A percentile compares a stretch with the other conserved stretches of the same genome.
Evolutionary conservation across 2,113 vertebrate species (phyloP).

Genomic region (Fulica atra): DNA sequence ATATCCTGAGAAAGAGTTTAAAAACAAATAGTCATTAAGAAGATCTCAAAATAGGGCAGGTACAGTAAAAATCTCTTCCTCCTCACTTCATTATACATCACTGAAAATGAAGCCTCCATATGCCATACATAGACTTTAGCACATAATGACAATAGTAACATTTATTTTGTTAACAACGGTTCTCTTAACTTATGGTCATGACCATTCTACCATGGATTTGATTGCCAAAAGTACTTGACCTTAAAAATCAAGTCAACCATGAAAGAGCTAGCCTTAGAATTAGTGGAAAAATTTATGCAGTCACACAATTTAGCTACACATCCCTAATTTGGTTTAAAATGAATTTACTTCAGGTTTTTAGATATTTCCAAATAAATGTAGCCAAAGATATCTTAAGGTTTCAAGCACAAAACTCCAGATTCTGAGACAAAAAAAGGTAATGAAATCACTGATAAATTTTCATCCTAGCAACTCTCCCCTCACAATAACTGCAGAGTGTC

Average conservation of each 20-base stretch:
- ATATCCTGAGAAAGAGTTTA: slow-evolving; percentile 49
- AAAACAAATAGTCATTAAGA: slow-evolving; percentile 40
- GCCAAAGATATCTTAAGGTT: background rate
- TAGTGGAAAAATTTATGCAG: background rate
- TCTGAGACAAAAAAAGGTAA: background rate
- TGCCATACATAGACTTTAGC: background rate
- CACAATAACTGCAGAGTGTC: background rate
- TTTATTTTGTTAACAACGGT: slow-evolving; percentile 5
- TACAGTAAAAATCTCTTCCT: slow-evolving; percentile 54
- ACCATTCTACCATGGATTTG: background rate
- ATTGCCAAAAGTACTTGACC: background rate
- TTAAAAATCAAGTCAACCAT: background rate
- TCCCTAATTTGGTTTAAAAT: background rate
- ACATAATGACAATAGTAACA: background rate
- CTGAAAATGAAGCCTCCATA: slow-evolving; percentile 45
- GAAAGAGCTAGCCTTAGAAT: background rate
- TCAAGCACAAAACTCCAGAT: background rate
- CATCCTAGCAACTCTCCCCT: background rate
- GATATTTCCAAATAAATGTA: background rate
- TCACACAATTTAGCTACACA: background rate
- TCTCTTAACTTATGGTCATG: background rate
- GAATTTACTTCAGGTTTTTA: background rate
- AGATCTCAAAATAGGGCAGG: slow-evolving; percentile 32
- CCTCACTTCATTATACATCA: slow-evolving; percentile 7
- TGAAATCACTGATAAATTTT: background rate